Base-by-base conservation (phyloP, 2,888 invertebrate species). In the Agriopis aurantiaria region DNA sequence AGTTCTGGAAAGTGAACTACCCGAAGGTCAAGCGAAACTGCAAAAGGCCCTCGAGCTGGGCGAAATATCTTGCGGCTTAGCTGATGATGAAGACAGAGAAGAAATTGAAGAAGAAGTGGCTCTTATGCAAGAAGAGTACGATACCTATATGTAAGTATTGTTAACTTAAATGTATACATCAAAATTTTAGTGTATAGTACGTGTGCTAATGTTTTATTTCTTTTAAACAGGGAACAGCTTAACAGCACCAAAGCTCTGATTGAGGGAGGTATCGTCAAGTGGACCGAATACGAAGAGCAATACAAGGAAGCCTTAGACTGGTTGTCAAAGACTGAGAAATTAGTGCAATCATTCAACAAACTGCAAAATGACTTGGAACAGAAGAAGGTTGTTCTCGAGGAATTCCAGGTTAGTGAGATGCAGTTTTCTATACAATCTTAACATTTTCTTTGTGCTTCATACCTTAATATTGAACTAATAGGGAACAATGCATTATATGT, bases 271-370 rank as follows among this genome's bases (percentile, higher is more conserved):
- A 97, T 98, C 84, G 98, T 98, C 0, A 98, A 98, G 87, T 98
- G 98, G 98, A 98, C 97, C 0, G 98, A 98, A 88, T 98, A 98
- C 85, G 98, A 98, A 91, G 98, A 98, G 88, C 97, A 98, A 83
- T 98, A 97, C 88, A 96, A 97, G 82, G 98, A 98, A 91, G 98
- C 98, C 74, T 95, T 97, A 79, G 97, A 98, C 83, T 98, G 98
- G 98, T 93, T 99, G 82, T 97, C 96, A 45, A 97, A 97, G 94
- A 98, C 98, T 76, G 99, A 99, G 88, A 96, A 96, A 75, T 90
- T 97, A 78, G 97, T 99, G n/a, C 97, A 98, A 88, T 96, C 97
- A 4, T 98, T 97, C 87, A 97, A 98, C 80, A 98, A 98, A 87
- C 94, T 98, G 58, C 98, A 99, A 89, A 97, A 98, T 81, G 97